Evolutionary conservation across 2,113 vertebrate genomes (phyloP).

Genomic region (Eudorcas thomsonii): DNA sequence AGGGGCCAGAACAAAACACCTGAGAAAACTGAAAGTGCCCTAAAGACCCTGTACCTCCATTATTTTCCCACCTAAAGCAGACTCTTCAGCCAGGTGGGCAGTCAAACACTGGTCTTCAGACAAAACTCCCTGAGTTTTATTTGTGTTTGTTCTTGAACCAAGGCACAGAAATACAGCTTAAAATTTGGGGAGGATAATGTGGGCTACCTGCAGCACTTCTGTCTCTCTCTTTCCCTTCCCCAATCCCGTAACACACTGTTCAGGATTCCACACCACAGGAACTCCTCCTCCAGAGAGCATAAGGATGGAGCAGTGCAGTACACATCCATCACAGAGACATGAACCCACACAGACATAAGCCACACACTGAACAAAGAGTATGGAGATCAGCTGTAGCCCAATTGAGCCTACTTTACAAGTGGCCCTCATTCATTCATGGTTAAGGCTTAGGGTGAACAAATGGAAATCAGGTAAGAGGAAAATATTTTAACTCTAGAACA

Average conservation of each 20-base stretch:
- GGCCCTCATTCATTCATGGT: not conserved
- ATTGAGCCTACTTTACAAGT: not conserved
- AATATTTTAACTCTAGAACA: not conserved
- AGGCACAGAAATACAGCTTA: not conserved
- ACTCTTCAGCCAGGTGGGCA: not conserved
- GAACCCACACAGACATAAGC: not conserved
- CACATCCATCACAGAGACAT: not conserved
- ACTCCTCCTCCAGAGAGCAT: not conserved
- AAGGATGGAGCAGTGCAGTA: not conserved
- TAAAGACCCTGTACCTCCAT: not conserved
- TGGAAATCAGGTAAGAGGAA: not conserved
- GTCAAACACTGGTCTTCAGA: slow-evolving; percentile 42
- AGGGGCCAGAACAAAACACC: slow-evolving; percentile 42
- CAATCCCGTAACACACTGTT: not conserved
- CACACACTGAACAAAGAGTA: not conserved
- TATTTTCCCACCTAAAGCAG: not conserved
- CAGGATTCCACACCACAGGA: not conserved
- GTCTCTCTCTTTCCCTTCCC: not conserved
- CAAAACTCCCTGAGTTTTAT: slow-evolving; percentile 60
- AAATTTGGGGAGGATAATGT: not conserved
- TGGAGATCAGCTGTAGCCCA: not conserved
- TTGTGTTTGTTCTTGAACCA: not conserved
- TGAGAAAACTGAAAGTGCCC: slow-evolving; percentile 49
- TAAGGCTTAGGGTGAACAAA: not conserved
- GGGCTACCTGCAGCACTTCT: not conserved